Evolutionary conservation across 1,140 invertebrate species (phyloP).

Genomic region (Arion vulgaris): DNA sequence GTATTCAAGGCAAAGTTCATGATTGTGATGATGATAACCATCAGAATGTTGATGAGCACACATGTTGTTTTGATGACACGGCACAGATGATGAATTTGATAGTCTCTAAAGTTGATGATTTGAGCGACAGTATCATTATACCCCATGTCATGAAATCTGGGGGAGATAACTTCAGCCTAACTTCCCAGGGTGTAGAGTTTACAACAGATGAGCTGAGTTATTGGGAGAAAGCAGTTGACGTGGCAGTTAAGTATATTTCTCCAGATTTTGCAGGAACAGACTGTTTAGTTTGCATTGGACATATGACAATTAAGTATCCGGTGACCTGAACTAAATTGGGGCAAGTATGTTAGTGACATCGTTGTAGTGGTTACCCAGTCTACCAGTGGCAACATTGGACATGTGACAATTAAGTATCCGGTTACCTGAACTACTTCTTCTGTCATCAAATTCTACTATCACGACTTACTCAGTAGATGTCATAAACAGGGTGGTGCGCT

Average conservation of each 20-base stretch:
- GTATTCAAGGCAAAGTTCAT: slow-evolving; percentile 48
- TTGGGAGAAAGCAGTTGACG: slow-evolving; percentile 14
- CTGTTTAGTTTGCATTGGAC: slow-evolving; percentile 47
- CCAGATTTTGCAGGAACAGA: slow-evolving; percentile 27
- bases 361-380: too few relatives aligned
- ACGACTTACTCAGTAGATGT: too few relatives aligned
- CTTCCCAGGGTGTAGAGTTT: slow-evolving; percentile 35
- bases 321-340: background rate
- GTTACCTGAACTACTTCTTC: too few relatives aligned
- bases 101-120: slow-evolving; percentile 25
- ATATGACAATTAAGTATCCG: slow-evolving; percentile 42
- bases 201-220: slow-evolving; percentile 42
- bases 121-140: slow-evolving; percentile 22
- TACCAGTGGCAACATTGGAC: too few relatives aligned
- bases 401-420: slow-evolving; percentile 41
- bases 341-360: background rate
- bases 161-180: slow-evolving; percentile 47
- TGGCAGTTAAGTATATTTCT: slow-evolving; percentile 37
- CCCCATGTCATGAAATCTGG: slow-evolving; percentile 45
- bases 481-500: too few relatives aligned
- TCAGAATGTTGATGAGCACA: slow-evolving; percentile 14
- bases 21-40: slow-evolving; percentile 15
- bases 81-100: slow-evolving; percentile 30
- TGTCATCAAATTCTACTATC: too few relatives aligned
- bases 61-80: slow-evolving; percentile 42